Evolutionary conservation across 1,140 invertebrate genomes (phyloP).

Genomic region (Drosophila pseudoobscura): DNA sequence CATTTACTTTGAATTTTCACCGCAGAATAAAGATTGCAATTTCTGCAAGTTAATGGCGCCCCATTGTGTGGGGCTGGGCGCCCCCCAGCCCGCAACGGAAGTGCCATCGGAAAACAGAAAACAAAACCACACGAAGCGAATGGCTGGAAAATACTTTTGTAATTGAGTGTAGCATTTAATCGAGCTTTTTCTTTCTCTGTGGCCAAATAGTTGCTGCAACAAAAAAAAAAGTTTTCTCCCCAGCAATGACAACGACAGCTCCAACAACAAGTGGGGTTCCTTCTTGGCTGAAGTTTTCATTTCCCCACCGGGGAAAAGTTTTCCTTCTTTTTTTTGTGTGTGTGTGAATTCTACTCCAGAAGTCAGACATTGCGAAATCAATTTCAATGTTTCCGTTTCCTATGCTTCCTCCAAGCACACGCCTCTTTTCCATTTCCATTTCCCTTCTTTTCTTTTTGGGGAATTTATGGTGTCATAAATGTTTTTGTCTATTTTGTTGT

Average conservation of each 20-base stretch:
- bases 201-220: constrained; percentile 54
- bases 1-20: constrained; percentile 52
- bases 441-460: not conserved
- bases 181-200: constrained; percentile 39
- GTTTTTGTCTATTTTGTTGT: constrained; percentile 37
- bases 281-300: too few species aligned
- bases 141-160: constrained; percentile 40
- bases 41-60: constrained; percentile 61
- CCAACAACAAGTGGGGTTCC: constrained; percentile 21
- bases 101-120: constrained; percentile 40
- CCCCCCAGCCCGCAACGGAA: constrained; percentile 36
- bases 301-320: constrained; percentile 32
- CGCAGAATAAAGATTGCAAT: constrained; percentile 63
- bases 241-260: constrained; percentile 64
- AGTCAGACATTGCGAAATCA: constrained; percentile 74
- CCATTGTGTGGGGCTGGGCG: constrained; percentile 20
- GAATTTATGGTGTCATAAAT: constrained; percentile 63
- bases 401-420: constrained; percentile 10
- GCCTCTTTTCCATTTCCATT: constrained; percentile 34
- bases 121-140: constrained; percentile 23
- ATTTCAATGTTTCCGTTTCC: constrained; percentile 69
- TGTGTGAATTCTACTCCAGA: constrained; percentile 61
- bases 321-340: constrained; percentile 28
- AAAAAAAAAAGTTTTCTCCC: constrained; percentile 57
- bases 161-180: constrained; percentile 73